Evolutionary conservation across 2,888 invertebrate species (phyloP), one percentile per base, ranked within the genome.

Genomic region (Phragmatobia fuliginosa): DNA sequence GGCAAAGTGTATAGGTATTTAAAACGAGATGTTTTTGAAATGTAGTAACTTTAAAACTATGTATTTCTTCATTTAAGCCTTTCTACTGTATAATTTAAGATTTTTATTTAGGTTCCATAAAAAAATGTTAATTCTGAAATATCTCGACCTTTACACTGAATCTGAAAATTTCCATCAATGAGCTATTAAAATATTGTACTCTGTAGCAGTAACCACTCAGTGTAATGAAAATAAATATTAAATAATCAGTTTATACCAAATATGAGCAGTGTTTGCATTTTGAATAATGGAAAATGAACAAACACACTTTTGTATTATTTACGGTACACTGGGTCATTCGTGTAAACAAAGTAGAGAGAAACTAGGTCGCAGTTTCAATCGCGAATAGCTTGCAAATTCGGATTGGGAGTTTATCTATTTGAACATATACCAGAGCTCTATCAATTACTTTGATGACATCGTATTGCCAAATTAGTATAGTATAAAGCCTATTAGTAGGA

Each of bases 301-400:
- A 66, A 66, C 2, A 41, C 31, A 66, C 41, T 58, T 59, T 59
- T n/a, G 31, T 52, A 49, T 65, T 66, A 71, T 71, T 62, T 32
- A 45, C 65, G 25, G 6, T 68, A 41, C 58, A 65, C 33, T 62
- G 41, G 11, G 45, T 52, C 70, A 66, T 72, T 60, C 68, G 62
- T 72, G 66, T 66, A 70, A 71, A 67, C 70, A 70, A 61, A 73
- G 62, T 69, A 36, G 25, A 67, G 69, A 67, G 74, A 72, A 85
- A 77, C 74, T 85, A 59, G 85, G 81, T 74, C 85, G 70, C 66
- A 63, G 58, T 80, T 82, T 78, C 83, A 82, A 79, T 81, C 73
- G 76, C 56, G 66, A 63, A 58, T 72, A 66, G 75, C 74, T 76
- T 78, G 72, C 74, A 76, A 75, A 83, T 75, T 79, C 33, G 73